A percentile compares a stretch with the other conserved stretches of the same genome.
These are phyloP conservation scores for Recurvirostra avosetta DNA, from an alignment of 2,113 vertebrate species.

Conservation along the genomic window DNA sequence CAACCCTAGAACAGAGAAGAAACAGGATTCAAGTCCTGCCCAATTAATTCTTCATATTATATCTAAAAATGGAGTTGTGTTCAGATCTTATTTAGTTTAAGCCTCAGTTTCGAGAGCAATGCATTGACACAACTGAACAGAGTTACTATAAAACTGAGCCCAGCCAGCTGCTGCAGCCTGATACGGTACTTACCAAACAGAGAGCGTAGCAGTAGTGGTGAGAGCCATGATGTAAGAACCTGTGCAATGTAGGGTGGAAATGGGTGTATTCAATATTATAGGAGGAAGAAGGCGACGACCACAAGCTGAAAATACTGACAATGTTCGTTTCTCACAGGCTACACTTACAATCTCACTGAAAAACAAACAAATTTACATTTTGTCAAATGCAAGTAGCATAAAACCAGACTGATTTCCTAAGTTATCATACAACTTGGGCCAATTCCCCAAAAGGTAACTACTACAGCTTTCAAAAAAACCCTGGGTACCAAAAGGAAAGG, in stretches of 20 bases:
- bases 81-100: not conserved
- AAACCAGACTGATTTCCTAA: not conserved
- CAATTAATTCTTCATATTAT: not conserved
- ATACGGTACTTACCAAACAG: slow-evolving; percentile 84
- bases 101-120: not conserved
- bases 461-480: not conserved
- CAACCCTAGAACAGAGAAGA: not conserved
- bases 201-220: slow-evolving; percentile 86
- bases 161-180: no score
- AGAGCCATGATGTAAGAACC: slow-evolving; percentile 91
- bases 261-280: slow-evolving; percentile 85
- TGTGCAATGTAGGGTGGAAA: slow-evolving; percentile 90
- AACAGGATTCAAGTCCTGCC: not conserved
- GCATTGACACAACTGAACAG: not conserved
- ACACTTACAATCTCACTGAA: slow-evolving; percentile 88
- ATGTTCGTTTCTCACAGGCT: slow-evolving; percentile 88
- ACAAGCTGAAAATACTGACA: slow-evolving; percentile 91
- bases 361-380: not conserved
- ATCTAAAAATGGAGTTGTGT: not conserved
- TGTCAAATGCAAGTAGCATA: not conserved
- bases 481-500: not conserved
- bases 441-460: not conserved
- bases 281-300: slow-evolving; percentile 92
- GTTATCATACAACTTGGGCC: not conserved
- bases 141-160: no score